A percentile compares a stretch with the other conserved stretches of the same genome.
These are phyloP conservation scores for Prenolepis imparis DNA, from an alignment of 2,888 invertebrate genomes.

Conservation along the genomic window DNA sequence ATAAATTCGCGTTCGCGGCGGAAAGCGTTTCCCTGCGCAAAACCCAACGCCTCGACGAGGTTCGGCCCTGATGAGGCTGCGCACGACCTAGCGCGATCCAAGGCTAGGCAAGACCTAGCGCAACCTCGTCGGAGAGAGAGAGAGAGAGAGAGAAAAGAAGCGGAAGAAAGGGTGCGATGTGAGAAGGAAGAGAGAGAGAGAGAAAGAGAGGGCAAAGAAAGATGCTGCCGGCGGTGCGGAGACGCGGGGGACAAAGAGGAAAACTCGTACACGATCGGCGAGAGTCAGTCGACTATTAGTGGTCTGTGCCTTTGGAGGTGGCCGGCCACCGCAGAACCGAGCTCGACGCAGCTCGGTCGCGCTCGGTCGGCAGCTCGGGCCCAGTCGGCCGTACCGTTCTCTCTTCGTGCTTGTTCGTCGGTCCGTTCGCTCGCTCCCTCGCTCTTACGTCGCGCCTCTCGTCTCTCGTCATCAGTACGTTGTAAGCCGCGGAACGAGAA, in stretches of 20 bases:
- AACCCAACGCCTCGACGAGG: constrained; percentile 29
- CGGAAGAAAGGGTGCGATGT: constrained; percentile 35
- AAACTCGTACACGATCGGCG: constrained; percentile 59
- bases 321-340: constrained; percentile 78
- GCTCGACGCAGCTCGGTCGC: constrained; percentile 77
- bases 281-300: constrained; percentile 78
- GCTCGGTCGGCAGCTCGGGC: constrained; percentile 77
- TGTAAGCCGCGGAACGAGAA: constrained; percentile 73
- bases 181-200: constrained; percentile 51
- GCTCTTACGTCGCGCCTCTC: constrained; percentile 32
- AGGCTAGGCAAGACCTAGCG: constrained; percentile 70
- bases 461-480: constrained; percentile 70
- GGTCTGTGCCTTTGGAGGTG: constrained; percentile 78
- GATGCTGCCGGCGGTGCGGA: constrained; percentile 6
- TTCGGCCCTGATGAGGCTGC: constrained; percentile 71
- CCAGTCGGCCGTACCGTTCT: constrained; percentile 73
- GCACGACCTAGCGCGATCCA: constrained; percentile 74
- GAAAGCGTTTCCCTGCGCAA: constrained; percentile 56
- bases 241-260: constrained; percentile 62
- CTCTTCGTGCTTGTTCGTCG: constrained; percentile 67
- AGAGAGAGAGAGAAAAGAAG: constrained; percentile 27
- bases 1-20: constrained; percentile 58
- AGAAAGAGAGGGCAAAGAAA: constrained; percentile 1
- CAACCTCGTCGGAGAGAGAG: constrained; percentile 62
- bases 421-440: constrained; percentile 38